phyloP scores from a whole-genome alignment of 2,888 invertebrate species.

The Leptinotarsa haldemani region DNA sequence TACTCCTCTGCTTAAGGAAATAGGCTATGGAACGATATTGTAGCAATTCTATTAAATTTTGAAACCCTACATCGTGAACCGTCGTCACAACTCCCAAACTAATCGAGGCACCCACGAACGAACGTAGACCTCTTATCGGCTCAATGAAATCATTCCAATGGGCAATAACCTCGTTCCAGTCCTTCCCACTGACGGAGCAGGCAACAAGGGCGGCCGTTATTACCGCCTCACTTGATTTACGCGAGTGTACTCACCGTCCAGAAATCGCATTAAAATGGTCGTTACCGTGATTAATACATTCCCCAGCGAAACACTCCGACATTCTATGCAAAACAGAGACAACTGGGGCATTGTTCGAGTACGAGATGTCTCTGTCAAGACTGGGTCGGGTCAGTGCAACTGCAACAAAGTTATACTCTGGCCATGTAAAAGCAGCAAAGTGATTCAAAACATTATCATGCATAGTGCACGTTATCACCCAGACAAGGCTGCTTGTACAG shows the following conservation, averaged over 20 bases:
- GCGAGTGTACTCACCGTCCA: constrained; percentile 13
- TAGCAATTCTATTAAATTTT: background rate
- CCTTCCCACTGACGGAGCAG: background rate
- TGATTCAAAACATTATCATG: too few species aligned
- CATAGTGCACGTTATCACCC: too few species aligned
- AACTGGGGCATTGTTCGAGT: background rate
- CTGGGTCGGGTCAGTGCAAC: background rate
- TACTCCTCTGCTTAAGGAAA: too few species aligned
- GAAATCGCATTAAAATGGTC: constrained; percentile 20
- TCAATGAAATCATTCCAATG: constrained; percentile 5
- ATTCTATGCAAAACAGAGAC: constrained; percentile 7
- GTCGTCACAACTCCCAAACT: background rate
- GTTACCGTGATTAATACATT: constrained; percentile 14
- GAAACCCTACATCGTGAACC: background rate
- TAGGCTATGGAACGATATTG: background rate
- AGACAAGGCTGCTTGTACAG: too few species aligned
- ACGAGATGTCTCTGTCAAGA: background rate
- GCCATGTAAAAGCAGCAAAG: too few species aligned
- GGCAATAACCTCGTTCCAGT: constrained; percentile 6
- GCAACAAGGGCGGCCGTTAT: background rate
- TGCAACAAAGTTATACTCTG: background rate
- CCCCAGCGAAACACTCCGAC: background rate
- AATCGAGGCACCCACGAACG: background rate
- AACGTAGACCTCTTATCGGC: background rate
- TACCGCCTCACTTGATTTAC: constrained; percentile 9